phyloP scores from a whole-genome alignment of 2,113 vertebrate genomes.

The Eulacestoma nigropectus region DNA sequence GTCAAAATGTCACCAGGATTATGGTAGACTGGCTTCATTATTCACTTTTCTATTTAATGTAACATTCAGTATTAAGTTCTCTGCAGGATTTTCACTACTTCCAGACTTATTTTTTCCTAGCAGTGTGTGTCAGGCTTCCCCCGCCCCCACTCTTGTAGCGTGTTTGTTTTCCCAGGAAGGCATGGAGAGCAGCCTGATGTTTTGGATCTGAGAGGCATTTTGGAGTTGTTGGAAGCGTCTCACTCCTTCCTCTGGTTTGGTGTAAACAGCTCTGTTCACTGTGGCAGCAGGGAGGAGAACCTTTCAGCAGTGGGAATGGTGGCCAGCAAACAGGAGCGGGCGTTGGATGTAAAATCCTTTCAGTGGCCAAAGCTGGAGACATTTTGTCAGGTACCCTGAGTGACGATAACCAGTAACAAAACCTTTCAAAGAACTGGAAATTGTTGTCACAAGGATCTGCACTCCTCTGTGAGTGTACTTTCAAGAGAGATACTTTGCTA shows the following conservation, averaged over 20 bases:
- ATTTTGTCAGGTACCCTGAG: neutral
- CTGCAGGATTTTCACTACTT: neutral
- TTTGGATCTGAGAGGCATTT: slow-evolving; percentile 27
- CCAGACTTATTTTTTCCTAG: neutral
- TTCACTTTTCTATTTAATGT: neutral
- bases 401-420: neutral
- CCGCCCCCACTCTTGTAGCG: neutral
- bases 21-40: neutral
- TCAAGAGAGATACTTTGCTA: neutral
- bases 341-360: rapidly evolving
- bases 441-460: neutral
- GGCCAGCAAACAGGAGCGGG: neutral
- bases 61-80: neutral
- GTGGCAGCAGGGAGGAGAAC: neutral
- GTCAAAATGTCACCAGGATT: neutral
- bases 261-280: slow-evolving; percentile 52
- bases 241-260: neutral
- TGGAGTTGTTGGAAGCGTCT: slow-evolving; percentile 9
- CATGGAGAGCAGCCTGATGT: slow-evolving; percentile 4
- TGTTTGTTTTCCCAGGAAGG: slow-evolving; percentile 19
- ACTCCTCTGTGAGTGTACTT: neutral
- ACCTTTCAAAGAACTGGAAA: neutral
- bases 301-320: neutral
- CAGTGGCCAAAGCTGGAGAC: neutral
- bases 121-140: neutral